Percentiles rank a stretch among this genome's conserved stretches.
Evolutionary conservation across 1,140 invertebrate genomes (phyloP).

Genomic region (Hylyphantes graminicola): DNA sequence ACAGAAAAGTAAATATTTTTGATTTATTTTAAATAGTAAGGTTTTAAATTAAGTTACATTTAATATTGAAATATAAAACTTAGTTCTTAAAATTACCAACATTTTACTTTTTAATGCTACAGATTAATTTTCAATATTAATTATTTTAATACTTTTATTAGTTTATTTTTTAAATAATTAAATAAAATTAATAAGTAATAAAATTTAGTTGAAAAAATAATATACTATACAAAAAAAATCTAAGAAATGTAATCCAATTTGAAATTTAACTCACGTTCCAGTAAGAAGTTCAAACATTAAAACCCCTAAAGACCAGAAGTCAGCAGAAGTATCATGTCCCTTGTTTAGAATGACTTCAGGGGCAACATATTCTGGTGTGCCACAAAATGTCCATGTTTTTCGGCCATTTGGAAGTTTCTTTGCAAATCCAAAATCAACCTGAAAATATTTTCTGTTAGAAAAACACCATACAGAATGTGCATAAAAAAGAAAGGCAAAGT

Average conservation of each 20-base stretch:
- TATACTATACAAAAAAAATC: too few relatives aligned
- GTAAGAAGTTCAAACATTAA: conserved; percentile 90
- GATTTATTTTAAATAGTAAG: too few relatives aligned
- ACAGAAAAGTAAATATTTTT: too few relatives aligned
- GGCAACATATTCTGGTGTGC: conserved; percentile 89
- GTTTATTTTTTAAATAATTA: too few relatives aligned
- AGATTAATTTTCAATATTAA: too few relatives aligned
- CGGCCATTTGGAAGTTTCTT: conserved; percentile 82
- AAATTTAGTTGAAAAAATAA: too few relatives aligned
- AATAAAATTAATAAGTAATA: too few relatives aligned
- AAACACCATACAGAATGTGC: neutral
- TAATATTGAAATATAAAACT: too few relatives aligned
- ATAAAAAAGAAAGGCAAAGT: neutral
- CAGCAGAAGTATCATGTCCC: conserved; percentile 75
- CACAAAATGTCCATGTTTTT: conserved; percentile 97
- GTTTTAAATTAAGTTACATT: too few relatives aligned
- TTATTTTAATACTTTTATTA: too few relatives aligned
- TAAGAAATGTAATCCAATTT: neutral
- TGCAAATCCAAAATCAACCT: conserved; percentile 95
- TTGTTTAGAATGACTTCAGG: conserved; percentile 90
- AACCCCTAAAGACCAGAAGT: conserved; percentile 95
- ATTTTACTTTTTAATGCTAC: too few relatives aligned
- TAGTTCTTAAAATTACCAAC: too few relatives aligned
- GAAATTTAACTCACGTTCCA: conserved; percentile 70
- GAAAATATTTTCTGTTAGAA: neutral